Evolutionary conservation across 2,888 invertebrate species (phyloP), one percentile per base, ranked within the genome.

Genomic region (Lasioglossum figueresi): DNA sequence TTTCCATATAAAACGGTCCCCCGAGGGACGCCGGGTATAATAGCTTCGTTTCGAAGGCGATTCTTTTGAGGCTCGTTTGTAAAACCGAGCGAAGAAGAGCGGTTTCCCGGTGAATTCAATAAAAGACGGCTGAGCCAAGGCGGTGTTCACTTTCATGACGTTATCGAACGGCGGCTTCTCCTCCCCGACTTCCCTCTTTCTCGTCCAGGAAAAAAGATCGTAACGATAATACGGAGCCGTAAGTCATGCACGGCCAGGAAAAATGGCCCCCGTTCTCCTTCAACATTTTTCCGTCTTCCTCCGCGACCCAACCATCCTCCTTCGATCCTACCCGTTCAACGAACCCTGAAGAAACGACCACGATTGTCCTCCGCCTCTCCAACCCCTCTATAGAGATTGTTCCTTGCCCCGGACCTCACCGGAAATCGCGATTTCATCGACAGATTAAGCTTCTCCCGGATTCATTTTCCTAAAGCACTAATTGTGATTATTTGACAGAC

Each of bases 91-190:
- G 77, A 83, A 79, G 85, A 83, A 80, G 84, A 87, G 83, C 84
- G 80, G 87, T 85, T 86, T 82, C 68, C 84, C 31, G 84, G 80
- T 79, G 83, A 82, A 90, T 90, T 90, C 90, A 90, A 90, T 90
- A 90, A 89, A 87, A 88, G 87, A 83, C 86, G 89, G 75, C 77
- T 40, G 83, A 82, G 80, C 78, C 73, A 76, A 79, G 80, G 40
- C 83, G 84, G 83, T 83, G 87, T 81, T 90, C 88, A 90, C 89
- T 90, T 89, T 90, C 88, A 83, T 82, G 87, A 82, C 84, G 85
- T 86, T 90, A 90, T 90, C 90, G 87, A 90, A 81, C 89, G 81
- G 75, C 68, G 52, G 59, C 63, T 34, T 66, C 66, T 34, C 34
- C 43, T 43, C 68, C 68, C 48, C 14, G 71, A 56, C 40, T 73